These are phyloP conservation scores for Oophaga pumilio DNA, from an alignment of 2,113 vertebrate genomes.

Conservation along the genomic window DNA sequence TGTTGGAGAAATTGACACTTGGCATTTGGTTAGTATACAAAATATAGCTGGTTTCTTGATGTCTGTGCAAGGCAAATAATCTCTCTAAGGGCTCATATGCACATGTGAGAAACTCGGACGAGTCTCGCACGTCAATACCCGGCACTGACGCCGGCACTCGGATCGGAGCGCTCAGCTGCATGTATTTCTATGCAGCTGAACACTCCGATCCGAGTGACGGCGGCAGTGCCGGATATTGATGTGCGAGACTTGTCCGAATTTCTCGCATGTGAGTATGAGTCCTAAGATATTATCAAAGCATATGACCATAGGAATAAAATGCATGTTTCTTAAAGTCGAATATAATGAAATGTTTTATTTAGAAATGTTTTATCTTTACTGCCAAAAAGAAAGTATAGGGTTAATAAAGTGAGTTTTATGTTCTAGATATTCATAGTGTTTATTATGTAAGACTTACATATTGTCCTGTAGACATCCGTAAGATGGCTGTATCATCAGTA, in stretches of 20 bases:
- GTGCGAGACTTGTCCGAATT: no score
- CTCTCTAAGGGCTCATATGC: no score
- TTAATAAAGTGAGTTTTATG: neutral
- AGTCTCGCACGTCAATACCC: no score
- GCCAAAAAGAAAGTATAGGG: neutral
- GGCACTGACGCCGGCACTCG: no score
- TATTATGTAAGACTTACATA: neutral
- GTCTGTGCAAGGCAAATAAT: neutral
- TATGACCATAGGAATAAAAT: neutral
- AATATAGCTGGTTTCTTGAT: neutral
- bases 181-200: no score
- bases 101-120: no score
- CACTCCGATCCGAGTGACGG: no score
- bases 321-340: neutral
- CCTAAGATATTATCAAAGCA: neutral
- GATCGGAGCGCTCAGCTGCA: no score
- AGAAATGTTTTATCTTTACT: neutral
- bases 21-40: neutral
- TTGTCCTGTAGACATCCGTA: neutral
- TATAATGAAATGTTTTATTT: no score
- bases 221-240: no score
- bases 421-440: neutral
- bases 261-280: no score
- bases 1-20: neutral
- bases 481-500: neutral